Conservation (phyloP, 2,113 vertebrate genomes). For the Arenaria interpres region DNA sequence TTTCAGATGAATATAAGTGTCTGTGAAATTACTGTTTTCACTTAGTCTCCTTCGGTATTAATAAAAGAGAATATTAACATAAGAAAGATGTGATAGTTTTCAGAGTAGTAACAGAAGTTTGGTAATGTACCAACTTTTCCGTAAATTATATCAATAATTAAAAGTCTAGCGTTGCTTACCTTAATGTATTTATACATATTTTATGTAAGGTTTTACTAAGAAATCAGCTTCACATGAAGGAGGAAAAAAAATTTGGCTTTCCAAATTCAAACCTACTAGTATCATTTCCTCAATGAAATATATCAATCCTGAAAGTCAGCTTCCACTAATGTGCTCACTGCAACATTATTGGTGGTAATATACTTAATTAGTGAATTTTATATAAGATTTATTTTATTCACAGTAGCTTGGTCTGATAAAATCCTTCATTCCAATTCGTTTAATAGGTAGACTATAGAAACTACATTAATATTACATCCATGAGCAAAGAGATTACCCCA, state of each 20-base stretch:
- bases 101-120: conserved; percentile 58
- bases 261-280: not conserved
- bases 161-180: conserved; percentile 59
- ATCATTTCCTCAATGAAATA: conserved; percentile 69
- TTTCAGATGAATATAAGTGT: conserved; percentile 64
- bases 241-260: conserved; percentile 41
- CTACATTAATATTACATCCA: conserved; percentile 47
- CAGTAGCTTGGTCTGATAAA: conserved; percentile 47
- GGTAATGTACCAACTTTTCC: conserved; percentile 43
- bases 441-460: conserved; percentile 54
- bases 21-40: conserved; percentile 56
- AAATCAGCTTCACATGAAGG: conserved; percentile 42
- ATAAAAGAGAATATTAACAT: conserved; percentile 66
- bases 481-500: conserved; percentile 39
- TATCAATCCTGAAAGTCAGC: conserved; percentile 72
- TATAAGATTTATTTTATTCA: conserved; percentile 68
- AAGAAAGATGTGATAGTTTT: conserved; percentile 46
- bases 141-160: conserved; percentile 45
- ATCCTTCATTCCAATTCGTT: conserved; percentile 58
- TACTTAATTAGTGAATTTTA: conserved; percentile 71
- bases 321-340: conserved; percentile 66
- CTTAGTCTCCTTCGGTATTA: conserved; percentile 41
- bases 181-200: conserved; percentile 66
- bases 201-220: conserved; percentile 70
- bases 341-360: conserved; percentile 67